Evolutionary conservation across 2,888 invertebrate genomes (phyloP), one percentile per base, ranked within the genome.

Genomic region (Merodon equestris): DNA sequence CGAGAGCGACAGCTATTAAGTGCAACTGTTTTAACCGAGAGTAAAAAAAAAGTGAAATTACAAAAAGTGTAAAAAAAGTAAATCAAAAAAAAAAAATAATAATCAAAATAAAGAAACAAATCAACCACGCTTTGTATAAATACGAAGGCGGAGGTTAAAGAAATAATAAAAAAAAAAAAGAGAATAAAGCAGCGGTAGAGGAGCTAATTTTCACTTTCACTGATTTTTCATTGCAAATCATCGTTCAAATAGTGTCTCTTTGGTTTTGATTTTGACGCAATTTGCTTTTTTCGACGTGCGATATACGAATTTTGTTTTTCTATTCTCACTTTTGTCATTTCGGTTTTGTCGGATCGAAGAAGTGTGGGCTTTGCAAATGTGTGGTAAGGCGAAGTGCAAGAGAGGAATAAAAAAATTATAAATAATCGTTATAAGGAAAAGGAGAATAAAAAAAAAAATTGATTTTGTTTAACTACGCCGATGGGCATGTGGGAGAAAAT

Each of bases 131-230:
- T 4, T 27, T 27, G 27, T 27, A 27, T 27, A 27, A 27, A 27
- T 27, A 27, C 27, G 2, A 27, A 27, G 27, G 27, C 27, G 27
- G 27, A 27, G 27, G 27, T 27, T 27, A 27, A 27, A 27, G 27
- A 27, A 27, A 27, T 27, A 27, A 27, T 7, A 27, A 47, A 10
- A 66, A 38, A 36, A 0, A 60, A 38, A 15, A 57, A 56, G 0
- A 19, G 38, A 45, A 34, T 40, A 5, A 40, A 7, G 12, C 38
- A 74, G 66, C 38, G 60, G 67, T 34, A 67, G 66, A 45, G 60
- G 67, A 79, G 60, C 68, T 68, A 44, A 50, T 68, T 63, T 74
- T 79, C 79, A 79, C 79, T 79, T 79, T 79, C 74, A 79, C 64
- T 79, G 64, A 70, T 74, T 79, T 74, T 79, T 57, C 57, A 77